Base-by-base conservation (phyloP, 1,140 invertebrate genomes). In the Drosophila micromelanica region DNA sequence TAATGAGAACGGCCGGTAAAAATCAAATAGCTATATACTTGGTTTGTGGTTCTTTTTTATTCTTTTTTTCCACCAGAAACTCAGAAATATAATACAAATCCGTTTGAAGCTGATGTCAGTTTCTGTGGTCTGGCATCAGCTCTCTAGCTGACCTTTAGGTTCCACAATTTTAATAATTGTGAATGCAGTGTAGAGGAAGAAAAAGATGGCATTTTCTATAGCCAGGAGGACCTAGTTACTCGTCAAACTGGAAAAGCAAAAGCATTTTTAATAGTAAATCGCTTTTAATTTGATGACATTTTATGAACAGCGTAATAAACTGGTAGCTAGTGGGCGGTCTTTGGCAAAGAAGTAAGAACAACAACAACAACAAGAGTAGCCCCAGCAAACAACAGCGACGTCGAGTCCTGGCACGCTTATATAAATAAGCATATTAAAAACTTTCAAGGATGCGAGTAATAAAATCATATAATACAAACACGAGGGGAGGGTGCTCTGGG, bases 371-470 rank as follows among this genome's bases (percentile, higher is more conserved):
- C 40, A 78, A 43, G 57, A 78, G n/a, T 17, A 49, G 23, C 30
- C 40, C 46, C 12, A 32, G 51, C 64, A 60, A 68, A 73, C 71
- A 68, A 71, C 71, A 77, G 59, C 78, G 73, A 86, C 52, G 78
- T 30, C 43, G 40, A 43, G 37, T 32, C 30, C 55, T 55, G 51
- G 52, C 37, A 35, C 54, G 78, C 57, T 86, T 80, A 70, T 86
- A 86, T 72, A 86, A 86, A 86, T 87, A 86, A 86, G 81, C 73
- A 73, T 87, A 87, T 87, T 81, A 78, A 81, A 76, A 87, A 87
- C 72, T 81, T 87, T 87, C 72, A 82, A 87, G 78, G 82, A 78
- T 81, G 61, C 57, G 49, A 65, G 72, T n/a, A 63, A 73, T 86
- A 73, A 86, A 78, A 62, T 20, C 38, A 54, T 52, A 59, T 35